These are phyloP conservation scores for Acanthiza pusilla DNA, from an alignment of 2,797 vertebrate species.

Conservation along the genomic window DNA sequence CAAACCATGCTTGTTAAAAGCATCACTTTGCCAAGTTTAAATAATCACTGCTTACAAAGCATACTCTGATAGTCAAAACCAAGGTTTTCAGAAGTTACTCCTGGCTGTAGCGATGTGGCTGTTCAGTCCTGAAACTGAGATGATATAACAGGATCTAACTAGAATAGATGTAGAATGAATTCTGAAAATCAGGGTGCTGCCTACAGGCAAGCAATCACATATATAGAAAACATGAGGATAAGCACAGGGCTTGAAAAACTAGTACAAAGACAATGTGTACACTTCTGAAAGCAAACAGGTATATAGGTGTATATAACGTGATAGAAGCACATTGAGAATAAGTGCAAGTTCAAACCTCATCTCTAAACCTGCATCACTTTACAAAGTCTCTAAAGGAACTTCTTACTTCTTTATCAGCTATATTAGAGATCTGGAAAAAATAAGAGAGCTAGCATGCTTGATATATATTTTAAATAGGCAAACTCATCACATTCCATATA, in stretches of 20 bases:
- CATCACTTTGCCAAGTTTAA: not conserved
- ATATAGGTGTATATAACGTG: not conserved
- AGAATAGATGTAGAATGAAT: not conserved
- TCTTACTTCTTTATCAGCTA: not conserved
- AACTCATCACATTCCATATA: not conserved
- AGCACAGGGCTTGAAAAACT: not conserved
- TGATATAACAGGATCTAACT: not conserved
- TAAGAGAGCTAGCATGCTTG: not conserved
- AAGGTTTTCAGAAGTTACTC: not conserved
- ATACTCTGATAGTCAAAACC: not conserved
- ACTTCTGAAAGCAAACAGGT: not conserved
- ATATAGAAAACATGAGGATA: not conserved
- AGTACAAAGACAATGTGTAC: fast-evolving
- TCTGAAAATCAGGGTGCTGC: not conserved
- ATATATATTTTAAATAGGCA: not conserved
- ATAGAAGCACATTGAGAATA: not conserved
- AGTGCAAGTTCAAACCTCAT: not conserved
- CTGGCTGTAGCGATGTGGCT: not conserved
- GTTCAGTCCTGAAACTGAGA: not conserved
- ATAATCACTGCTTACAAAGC: not conserved
- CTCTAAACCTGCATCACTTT: not conserved
- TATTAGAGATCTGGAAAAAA: not conserved
- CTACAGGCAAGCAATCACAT: not conserved
- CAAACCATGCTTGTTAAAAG: not conserved
- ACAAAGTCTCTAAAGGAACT: not conserved